phyloP scores from a whole-genome alignment of 2,888 invertebrate genomes.

The Teinopalpus imperialis region DNA sequence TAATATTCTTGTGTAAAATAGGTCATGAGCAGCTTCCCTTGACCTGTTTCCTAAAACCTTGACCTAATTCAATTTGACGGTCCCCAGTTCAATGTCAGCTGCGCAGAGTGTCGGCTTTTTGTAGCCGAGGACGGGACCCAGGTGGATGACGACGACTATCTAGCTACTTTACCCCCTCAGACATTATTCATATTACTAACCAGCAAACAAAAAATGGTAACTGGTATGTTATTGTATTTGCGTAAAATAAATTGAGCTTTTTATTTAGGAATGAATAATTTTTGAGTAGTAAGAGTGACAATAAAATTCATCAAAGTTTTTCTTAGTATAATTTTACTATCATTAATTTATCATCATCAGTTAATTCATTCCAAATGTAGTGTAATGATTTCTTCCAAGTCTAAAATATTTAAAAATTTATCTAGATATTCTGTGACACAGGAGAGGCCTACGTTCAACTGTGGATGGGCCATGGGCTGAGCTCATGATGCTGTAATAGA shows the following conservation, averaged over 20 bases:
- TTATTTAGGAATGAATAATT: too few species aligned
- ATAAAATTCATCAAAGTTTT: too few species aligned
- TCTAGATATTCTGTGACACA: too few species aligned
- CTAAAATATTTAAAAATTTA: too few species aligned
- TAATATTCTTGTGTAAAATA: conserved; percentile 36
- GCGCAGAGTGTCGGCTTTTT: conserved; percentile 75
- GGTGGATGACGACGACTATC: conserved; percentile 89
- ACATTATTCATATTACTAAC: conserved; percentile 85
- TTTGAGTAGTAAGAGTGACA: too few species aligned
- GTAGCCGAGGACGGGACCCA: conserved; percentile 86
- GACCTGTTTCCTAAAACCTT: conserved; percentile 46
- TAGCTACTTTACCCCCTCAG: conserved; percentile 87
- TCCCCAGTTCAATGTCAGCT: conserved; percentile 74
- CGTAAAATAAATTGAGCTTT: background rate
- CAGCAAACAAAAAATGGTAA: conserved; percentile 79
- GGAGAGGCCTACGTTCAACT: too few species aligned
- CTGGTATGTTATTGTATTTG: conserved; percentile 64
- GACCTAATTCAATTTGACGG: conserved; percentile 45
- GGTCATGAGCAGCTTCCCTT: conserved; percentile 52
- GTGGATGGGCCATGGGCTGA: too few species aligned
- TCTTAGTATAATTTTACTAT: too few species aligned
- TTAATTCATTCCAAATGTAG: too few species aligned
- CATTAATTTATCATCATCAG: too few species aligned
- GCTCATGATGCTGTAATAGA: too few species aligned
- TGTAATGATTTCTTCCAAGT: too few species aligned